Evolutionary conservation across 1,140 invertebrate genomes (phyloP).

Genomic region (Megathymus violae): DNA sequence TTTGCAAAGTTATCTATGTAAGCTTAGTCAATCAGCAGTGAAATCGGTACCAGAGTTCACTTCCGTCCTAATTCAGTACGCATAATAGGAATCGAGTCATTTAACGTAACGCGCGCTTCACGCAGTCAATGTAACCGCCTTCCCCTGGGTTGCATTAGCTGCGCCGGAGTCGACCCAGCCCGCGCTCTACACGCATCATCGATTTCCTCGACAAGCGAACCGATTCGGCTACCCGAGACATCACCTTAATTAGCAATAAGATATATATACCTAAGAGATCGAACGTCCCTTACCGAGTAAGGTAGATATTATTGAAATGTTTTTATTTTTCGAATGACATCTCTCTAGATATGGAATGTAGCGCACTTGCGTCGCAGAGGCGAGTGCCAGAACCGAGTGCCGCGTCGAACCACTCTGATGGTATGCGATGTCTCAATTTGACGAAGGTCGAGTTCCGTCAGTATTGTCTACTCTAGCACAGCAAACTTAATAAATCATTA

Average conservation of each 20-base stretch:
- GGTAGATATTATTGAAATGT: constrained; percentile 79
- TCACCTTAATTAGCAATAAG: constrained; percentile 80
- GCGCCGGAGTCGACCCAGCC: constrained; percentile 38
- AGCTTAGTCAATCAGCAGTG: constrained; percentile 80
- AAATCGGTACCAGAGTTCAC: constrained; percentile 82
- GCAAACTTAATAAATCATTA: constrained; percentile 66
- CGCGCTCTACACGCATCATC: constrained; percentile 52
- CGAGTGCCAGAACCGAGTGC: constrained; percentile 32
- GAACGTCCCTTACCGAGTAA: constrained; percentile 83
- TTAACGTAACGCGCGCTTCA: constrained; percentile 81
- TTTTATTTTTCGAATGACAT: constrained; percentile 78
- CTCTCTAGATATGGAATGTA: constrained; percentile 62
- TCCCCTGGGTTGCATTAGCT: constrained; percentile 76
- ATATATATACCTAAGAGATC: constrained; percentile 80
- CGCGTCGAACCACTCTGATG: constrained; percentile 39
- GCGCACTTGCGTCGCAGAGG: constrained; percentile 44
- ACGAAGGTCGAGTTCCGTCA: constrained; percentile 58
- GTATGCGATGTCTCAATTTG: constrained; percentile 36
- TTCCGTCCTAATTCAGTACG: constrained; percentile 83
- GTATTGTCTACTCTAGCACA: constrained; percentile 76
- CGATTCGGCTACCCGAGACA: constrained; percentile 71
- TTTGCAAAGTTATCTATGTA: constrained; percentile 79
- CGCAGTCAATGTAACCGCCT: constrained; percentile 78
- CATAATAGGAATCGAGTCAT: constrained; percentile 83
- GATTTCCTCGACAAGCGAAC: constrained; percentile 46